Percentiles rank a stretch among this genome's conserved stretches.
These are phyloP conservation scores for Benthosema pterotum DNA, from an alignment of 2,797 vertebrate species.

Conservation along the genomic window DNA sequence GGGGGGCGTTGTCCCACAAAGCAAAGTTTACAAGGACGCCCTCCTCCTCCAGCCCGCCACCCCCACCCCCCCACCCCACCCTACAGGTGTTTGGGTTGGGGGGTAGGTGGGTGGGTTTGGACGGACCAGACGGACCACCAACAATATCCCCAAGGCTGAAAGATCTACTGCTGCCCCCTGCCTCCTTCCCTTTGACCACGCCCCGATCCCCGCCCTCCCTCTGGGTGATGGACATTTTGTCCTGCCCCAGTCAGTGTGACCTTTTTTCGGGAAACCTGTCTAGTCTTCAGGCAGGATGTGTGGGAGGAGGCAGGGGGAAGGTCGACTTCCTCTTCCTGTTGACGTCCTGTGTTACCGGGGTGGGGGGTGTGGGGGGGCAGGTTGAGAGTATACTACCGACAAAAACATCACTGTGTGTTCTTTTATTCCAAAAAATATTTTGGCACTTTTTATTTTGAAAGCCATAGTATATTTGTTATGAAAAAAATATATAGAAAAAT, in stretches of 20 bases:
- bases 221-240: constrained; percentile 61
- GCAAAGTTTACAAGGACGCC: constrained; percentile 76
- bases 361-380: constrained; percentile 12
- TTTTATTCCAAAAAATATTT: constrained; percentile 84
- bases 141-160: constrained; percentile 48
- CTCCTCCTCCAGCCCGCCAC: constrained; percentile 12
- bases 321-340: constrained; percentile 72
- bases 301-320: constrained; percentile 21
- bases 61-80: constrained; percentile 17
- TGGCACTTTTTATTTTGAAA: constrained; percentile 88
- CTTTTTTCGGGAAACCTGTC: constrained; percentile 57
- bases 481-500: constrained; percentile 61
- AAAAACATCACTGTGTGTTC: constrained; percentile 88
- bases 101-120: constrained; percentile 13
- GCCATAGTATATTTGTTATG: constrained; percentile 87
- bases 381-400: constrained; percentile 76
- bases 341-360: constrained; percentile 56
- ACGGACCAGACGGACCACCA: constrained; percentile 46
- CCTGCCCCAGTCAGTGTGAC: constrained; percentile 57
- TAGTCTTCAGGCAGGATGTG: constrained; percentile 60
- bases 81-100: neutral
- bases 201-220: constrained; percentile 34
- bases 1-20: constrained; percentile 44
- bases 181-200: constrained; percentile 43
- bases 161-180: constrained; percentile 60